Conservation (phyloP, 2,113 vertebrate genomes). For the Galbula dea region DNA sequence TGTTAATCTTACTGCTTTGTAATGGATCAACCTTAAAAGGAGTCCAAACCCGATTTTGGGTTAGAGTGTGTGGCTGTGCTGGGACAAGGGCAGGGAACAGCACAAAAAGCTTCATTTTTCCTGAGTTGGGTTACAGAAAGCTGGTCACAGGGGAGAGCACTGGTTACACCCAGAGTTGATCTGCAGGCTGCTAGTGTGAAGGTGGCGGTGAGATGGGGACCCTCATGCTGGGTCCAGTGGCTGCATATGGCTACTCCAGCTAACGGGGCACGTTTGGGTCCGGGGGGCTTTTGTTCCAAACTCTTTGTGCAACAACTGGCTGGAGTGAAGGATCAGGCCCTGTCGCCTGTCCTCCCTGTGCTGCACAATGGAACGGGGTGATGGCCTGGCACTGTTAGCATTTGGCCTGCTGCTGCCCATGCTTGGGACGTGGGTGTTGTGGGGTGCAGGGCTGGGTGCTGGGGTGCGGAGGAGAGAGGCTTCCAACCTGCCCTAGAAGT, state of each 20-base stretch:
- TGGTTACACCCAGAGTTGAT: not conserved
- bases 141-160: not conserved
- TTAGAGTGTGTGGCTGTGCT: not conserved
- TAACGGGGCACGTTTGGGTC: not conserved
- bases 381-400: not conserved
- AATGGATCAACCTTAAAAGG: accelerated
- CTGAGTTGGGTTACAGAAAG: not conserved
- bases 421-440: not conserved
- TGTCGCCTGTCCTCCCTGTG: not conserved
- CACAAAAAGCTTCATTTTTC: not conserved
- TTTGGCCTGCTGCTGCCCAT: not conserved
- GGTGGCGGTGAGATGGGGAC: not conserved
- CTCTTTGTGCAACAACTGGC: conserved; percentile 38
- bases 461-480: not conserved
- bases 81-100: not conserved
- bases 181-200: not conserved
- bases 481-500: not conserved
- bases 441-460: not conserved
- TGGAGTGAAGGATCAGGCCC: not conserved
- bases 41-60: too few relatives aligned
- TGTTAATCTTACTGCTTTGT: not conserved
- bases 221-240: not conserved
- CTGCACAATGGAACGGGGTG: not conserved
- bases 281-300: conserved; percentile 50
- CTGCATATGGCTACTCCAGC: not conserved